These are phyloP conservation scores for Ernsta delagoae DNA, from an alignment of 2,888 invertebrate genomes.

Conservation along the genomic window DNA sequence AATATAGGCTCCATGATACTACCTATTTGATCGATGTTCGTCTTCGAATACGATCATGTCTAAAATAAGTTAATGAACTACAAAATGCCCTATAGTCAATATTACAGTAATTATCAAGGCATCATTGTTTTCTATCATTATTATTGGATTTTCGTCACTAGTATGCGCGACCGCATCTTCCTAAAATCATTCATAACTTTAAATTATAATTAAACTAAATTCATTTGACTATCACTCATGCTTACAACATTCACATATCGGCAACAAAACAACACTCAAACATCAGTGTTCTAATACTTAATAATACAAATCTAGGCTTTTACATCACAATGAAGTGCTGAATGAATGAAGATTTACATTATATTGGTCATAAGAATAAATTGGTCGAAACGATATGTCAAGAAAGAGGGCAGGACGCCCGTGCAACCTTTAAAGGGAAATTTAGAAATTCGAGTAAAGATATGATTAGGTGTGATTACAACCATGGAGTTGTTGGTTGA, in stretches of 20 bases:
- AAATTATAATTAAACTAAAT: constrained; percentile 82
- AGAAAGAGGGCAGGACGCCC: constrained; percentile 64
- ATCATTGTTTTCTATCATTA: constrained; percentile 76
- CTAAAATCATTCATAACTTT: constrained; percentile 80
- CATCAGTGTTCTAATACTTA: constrained; percentile 83
- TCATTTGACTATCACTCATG: constrained; percentile 82
- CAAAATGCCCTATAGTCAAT: constrained; percentile 80
- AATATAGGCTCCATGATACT: constrained; percentile 58
- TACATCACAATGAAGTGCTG: constrained; percentile 80
- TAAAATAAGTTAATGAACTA: constrained; percentile 81
- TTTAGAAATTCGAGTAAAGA: constrained; percentile 78
- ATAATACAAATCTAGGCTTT: constrained; percentile 81
- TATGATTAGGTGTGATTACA: constrained; percentile 66
- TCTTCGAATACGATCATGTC: constrained; percentile 74
- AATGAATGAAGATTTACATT: constrained; percentile 71
- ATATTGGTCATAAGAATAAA: constrained; percentile 76
- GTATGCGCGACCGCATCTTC: constrained; percentile 84
- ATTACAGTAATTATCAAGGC: constrained; percentile 78
- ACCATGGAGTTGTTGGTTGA: constrained; percentile 67
- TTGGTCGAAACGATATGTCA: constrained; percentile 82
- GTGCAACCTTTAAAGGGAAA: constrained; percentile 61
- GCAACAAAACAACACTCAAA: constrained; percentile 64
- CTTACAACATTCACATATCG: constrained; percentile 73
- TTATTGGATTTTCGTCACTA: constrained; percentile 85
- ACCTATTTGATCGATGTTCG: constrained; percentile 77